Evolutionary conservation across 2,113 vertebrate genomes (phyloP).

Genomic region (Corythaixoides concolor): DNA sequence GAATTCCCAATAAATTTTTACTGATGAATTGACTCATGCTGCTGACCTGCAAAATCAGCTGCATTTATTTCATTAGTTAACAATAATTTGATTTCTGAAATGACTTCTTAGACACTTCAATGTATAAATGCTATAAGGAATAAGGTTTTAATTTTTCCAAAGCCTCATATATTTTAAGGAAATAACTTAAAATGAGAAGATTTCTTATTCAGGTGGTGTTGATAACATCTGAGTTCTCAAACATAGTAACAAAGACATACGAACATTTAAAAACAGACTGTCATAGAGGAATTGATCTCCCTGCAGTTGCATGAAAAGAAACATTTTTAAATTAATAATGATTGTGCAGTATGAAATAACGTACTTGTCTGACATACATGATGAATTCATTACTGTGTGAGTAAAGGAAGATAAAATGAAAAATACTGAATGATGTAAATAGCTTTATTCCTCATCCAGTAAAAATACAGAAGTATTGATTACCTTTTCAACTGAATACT

Average conservation of each 20-base stretch:
- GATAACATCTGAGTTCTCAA: not conserved
- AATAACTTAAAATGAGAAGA: not conserved
- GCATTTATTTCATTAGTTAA: not conserved
- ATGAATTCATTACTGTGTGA: not conserved
- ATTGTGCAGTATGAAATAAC: not conserved
- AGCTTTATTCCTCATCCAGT: not conserved
- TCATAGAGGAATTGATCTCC: not conserved
- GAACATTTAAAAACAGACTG: not conserved
- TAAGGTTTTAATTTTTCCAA: not conserved
- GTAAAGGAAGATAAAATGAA: not conserved
- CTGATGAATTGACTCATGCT: not conserved
- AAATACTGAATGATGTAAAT: not conserved
- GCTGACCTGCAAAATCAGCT: not conserved
- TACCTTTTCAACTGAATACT: not conserved
- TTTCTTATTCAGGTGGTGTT: not conserved
- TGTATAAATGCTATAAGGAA: not conserved
- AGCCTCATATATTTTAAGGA: not conserved
- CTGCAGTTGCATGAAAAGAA: not conserved
- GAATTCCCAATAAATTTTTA: not conserved
- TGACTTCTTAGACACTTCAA: not conserved
- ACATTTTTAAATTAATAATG: not conserved
- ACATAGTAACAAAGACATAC: not conserved
- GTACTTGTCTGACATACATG: not conserved
- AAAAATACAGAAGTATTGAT: not conserved
- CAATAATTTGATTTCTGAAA: not conserved